Evolutionary conservation across 2,113 vertebrate species (phyloP), one percentile per base, ranked within the genome.

Genomic region (Patagioenas fasciata): DNA sequence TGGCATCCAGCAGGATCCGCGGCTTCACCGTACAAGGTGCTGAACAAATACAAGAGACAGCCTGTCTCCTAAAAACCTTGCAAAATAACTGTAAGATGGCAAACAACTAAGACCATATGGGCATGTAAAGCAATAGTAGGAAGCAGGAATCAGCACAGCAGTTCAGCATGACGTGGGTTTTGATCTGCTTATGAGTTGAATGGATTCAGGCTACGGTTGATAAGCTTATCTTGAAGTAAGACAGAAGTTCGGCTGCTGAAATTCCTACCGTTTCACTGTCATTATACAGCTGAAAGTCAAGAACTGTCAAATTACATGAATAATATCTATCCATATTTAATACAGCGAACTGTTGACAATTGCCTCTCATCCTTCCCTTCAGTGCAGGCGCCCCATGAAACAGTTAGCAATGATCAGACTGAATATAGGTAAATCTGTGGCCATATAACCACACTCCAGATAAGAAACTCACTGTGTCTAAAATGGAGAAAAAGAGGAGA

Each of bases 291-390:
- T 97, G 94, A 97, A 95, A 97, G 96, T 96, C 93, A 92, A 89
- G 94, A 97, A 23, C 96, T 97, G 97, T 97, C 97, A 98, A 92
- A 79, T 61, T 89, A 38, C 66, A 95, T 95, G 96, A 98, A 96
- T 96, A 96, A 97, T 97, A 91, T 91, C 94, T 96, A 82, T 93
- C 96, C 60, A 5, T 38, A 19, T 97, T 97, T 95, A 96, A 97
- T 95, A 83, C 58, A 95, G 94, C 4, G 40, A 97, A 62, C 77
- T 97, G 95, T 85, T 95, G 97, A 96, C 94, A 96, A 91, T 94
- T 81, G 92, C 95, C 78, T 90, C 40, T 93, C 85, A 21, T 93
- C 95, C 89, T 80, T 57, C 58, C 64, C 85, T 94, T 95, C 58
- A 2, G 83, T 54, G 78, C 32, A 16, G 31, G 40, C 84, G 74